Percentiles rank a stretch among this genome's conserved stretches.
Conservation (phyloP, 2,113 vertebrate genomes). For the Mustela nigripes region DNA sequence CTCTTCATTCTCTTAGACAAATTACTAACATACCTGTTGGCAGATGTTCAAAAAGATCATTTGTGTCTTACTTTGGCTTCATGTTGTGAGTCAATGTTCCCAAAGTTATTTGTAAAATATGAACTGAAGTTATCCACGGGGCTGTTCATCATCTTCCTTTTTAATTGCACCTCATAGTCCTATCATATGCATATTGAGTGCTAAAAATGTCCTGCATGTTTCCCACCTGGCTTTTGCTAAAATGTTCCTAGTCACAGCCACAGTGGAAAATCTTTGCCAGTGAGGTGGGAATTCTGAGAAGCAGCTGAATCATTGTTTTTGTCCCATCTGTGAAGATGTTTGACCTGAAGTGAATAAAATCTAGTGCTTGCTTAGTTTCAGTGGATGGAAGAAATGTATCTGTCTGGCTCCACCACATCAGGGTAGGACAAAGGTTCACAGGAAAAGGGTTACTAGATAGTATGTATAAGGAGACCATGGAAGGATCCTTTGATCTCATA, state of each 20-base stretch:
- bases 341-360: slow-evolving; percentile 30
- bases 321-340: slow-evolving; percentile 37
- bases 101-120: slow-evolving; percentile 31
- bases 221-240: slow-evolving; percentile 48
- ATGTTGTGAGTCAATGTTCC: slow-evolving; percentile 10
- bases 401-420: neutral
- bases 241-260: slow-evolving; percentile 23
- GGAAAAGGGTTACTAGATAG: neutral
- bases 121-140: neutral
- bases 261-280: slow-evolving; percentile 48
- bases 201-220: slow-evolving; percentile 39
- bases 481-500: neutral
- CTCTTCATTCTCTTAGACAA: slow-evolving; percentile 1
- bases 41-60: neutral
- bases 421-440: neutral
- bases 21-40: neutral
- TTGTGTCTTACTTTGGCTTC: neutral
- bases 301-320: slow-evolving; percentile 21
- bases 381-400: neutral
- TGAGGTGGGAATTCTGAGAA: slow-evolving; percentile 29
- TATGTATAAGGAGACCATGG: neutral
- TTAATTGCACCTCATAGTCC: neutral
- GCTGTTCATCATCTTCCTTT: slow-evolving; percentile 1
- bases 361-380: neutral
- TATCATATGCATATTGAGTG: neutral